Conservation (phyloP, 2,797 vertebrate species). For the Muscicapa comitata region DNA sequence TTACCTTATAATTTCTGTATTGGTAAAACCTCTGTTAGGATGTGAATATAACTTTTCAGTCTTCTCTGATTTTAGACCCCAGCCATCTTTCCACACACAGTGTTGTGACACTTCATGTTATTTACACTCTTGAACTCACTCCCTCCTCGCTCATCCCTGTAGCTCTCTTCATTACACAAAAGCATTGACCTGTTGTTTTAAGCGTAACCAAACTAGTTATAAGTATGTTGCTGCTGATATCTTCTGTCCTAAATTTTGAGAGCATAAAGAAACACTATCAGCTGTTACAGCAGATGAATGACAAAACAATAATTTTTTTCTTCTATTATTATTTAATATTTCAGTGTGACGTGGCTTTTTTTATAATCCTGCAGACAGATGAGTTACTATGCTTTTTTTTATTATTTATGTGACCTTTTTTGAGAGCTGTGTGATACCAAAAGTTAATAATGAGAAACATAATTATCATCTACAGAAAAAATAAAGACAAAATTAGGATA, state of each 20-base stretch:
- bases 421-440: background rate
- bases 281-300: background rate
- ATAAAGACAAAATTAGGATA: background rate
- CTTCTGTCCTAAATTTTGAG: background rate
- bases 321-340: background rate
- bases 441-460: background rate
- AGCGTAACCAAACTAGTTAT: background rate
- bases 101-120: background rate
- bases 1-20: background rate
- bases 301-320: background rate
- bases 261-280: background rate
- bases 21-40: too few species aligned
- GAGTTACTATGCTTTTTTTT: background rate
- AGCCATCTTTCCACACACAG: background rate
- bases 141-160: fast-evolving
- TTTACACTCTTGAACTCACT: background rate
- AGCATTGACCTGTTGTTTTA: background rate
- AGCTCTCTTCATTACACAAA: background rate
- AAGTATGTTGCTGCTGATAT: background rate
- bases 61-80: background rate
- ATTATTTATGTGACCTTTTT: background rate
- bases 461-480: background rate
- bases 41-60: background rate
- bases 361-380: background rate
- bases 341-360: background rate